Evolutionary conservation across 2,797 vertebrate species (phyloP).

Genomic region (Numenius phaeopus): DNA sequence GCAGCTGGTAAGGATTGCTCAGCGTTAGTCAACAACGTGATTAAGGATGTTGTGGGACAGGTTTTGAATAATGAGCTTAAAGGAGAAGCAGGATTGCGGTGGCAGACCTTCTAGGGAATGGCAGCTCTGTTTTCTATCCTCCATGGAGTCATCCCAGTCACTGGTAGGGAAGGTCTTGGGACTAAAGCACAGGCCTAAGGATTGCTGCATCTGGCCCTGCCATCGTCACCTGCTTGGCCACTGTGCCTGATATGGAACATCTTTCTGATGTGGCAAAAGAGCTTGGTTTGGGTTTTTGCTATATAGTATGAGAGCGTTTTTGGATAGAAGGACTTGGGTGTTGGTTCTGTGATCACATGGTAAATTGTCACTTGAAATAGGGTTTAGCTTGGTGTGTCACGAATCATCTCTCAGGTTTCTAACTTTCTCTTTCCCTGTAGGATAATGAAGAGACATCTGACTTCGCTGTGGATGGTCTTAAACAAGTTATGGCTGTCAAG

Average conservation of each 20-base stretch:
- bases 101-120: neutral
- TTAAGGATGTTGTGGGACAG: neutral
- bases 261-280: neutral
- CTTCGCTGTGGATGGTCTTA: slow-evolving; percentile 96
- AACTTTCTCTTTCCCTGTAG: slow-evolving; percentile 71
- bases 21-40: neutral
- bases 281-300: neutral
- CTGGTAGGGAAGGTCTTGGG: neutral
- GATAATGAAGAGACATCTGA: slow-evolving; percentile 89
- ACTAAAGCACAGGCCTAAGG: neutral
- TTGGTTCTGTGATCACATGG: neutral
- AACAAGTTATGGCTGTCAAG: slow-evolving; percentile 99
- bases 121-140: neutral
- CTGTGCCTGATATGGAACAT: neutral
- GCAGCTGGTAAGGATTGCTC: slow-evolving; percentile 88
- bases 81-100: neutral
- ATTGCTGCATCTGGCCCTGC: neutral
- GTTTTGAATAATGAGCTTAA: neutral
- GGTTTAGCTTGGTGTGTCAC: neutral
- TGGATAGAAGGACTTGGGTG: neutral
- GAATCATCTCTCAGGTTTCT: neutral
- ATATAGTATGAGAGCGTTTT: neutral
- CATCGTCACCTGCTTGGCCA: neutral
- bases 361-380: neutral
- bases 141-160: neutral